Conservation (phyloP, 2,888 invertebrate species). For the Cephus runcator region DNA sequence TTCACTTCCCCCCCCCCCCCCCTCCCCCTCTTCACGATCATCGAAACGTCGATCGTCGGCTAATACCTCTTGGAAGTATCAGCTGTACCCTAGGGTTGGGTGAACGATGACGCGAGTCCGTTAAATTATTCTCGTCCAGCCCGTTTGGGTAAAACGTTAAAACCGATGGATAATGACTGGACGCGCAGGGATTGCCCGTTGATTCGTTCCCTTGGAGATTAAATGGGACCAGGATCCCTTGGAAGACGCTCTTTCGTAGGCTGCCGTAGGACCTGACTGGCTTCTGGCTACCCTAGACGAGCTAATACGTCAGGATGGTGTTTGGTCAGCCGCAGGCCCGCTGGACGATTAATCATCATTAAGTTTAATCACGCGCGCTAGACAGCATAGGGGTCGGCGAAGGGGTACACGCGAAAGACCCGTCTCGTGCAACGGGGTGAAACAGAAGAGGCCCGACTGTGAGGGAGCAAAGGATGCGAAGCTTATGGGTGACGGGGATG, state of each 20-base stretch:
- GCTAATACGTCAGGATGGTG: slow-evolving; percentile 22
- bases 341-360: slow-evolving; percentile 22
- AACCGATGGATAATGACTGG: not conserved
- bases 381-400: not conserved
- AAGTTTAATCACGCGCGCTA: slow-evolving; percentile 20
- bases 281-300: slow-evolving; percentile 7
- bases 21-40: accelerated
- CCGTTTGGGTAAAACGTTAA: not conserved
- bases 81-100: not conserved
- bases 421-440: not conserved
- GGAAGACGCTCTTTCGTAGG: slow-evolving; percentile 24
- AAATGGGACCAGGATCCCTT: slow-evolving; percentile 20
- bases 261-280: slow-evolving; percentile 9
- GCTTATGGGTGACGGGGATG: not conserved
- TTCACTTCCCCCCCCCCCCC: not conserved
- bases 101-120: not conserved
- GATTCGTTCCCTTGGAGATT: not conserved
- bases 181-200: not conserved
- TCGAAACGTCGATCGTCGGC: not conserved
- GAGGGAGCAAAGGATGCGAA: not conserved
- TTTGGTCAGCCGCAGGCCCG: slow-evolving; percentile 23
- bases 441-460: not conserved
- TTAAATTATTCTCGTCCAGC: not conserved
- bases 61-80: not conserved
- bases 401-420: slow-evolving; percentile 1